Evolutionary conservation across 2,113 vertebrate genomes (phyloP), one percentile per base, ranked within the genome.

Genomic region (Caloenas nicobarica): DNA sequence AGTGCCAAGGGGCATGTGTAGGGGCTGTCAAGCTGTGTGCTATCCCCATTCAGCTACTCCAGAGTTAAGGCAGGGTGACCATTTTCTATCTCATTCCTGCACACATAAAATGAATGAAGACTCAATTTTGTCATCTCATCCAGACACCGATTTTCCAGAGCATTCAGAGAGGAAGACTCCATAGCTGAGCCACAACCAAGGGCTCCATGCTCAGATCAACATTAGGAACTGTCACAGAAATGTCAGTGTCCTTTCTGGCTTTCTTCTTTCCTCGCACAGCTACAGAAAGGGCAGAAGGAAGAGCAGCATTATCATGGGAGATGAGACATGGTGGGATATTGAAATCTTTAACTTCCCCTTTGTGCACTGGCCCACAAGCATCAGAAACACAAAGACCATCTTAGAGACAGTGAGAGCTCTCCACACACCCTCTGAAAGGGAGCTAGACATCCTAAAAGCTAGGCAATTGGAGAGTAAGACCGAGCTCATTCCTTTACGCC

Each of bases 1-100:
- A 74, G 36, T 3, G 17, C 48, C 61, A 81, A 14, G 26, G 16
- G 13, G 3, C 0, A 0, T 1, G 23, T 8, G 22, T 8, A 46
- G 21, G 58, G 16, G 18, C 65, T 40, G 48, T 16, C 28, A 66
- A 31, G n/a, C 31, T 22, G 12, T 18, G 50, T 25, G 24, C 28
- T 77, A n/a, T 40, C 13, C 33, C 82, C 68, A 12, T 23, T 50
- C 72, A 58, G 54, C 17, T 70, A 23, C 76, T 73, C 40, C 50
- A 40, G 34, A 81, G 36, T 34, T 42, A 79, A 68, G 19, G 26
- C 33, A 60, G 25, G 4, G 19, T 25, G 56, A 26, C 46, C 12
- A 3, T 50, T 88, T 84, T 61, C 50, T n/a, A 68, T 42, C 34
- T 72, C 31, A 29, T n/a, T 90, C n/a, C 66, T 34, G 10, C 40